phyloP scores from a whole-genome alignment of 2,888 invertebrate species.

The Tipula confusa region DNA sequence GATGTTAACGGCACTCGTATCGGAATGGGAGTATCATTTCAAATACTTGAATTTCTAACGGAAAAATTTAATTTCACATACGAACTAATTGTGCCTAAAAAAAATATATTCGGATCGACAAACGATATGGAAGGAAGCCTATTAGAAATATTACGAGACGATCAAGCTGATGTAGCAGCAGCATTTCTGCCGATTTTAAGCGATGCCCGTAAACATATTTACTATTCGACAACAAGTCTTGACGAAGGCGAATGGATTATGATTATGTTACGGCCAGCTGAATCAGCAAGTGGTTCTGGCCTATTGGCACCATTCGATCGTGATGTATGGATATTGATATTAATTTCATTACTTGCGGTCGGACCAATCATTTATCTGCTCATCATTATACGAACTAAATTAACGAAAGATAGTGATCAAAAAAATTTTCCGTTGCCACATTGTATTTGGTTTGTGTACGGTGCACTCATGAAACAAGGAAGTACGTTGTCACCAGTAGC shows the following conservation, averaged over 20 bases:
- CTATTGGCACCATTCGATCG: slow-evolving; percentile 74
- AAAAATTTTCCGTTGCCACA: slow-evolving; percentile 59
- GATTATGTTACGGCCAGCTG: slow-evolving; percentile 72
- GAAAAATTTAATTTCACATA: slow-evolving; percentile 70
- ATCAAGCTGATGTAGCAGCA: slow-evolving; percentile 69
- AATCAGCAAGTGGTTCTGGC: slow-evolving; percentile 78
- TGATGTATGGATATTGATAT: slow-evolving; percentile 67
- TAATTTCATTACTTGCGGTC: slow-evolving; percentile 65
- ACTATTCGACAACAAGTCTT: slow-evolving; percentile 58
- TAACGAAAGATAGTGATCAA: slow-evolving; percentile 58
- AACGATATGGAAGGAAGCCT: slow-evolving; percentile 56
- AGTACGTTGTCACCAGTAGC: slow-evolving; percentile 73
- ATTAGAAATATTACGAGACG: slow-evolving; percentile 57
- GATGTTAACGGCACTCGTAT: slow-evolving; percentile 53
- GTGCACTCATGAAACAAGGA: slow-evolving; percentile 82
- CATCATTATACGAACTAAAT: slow-evolving; percentile 59
- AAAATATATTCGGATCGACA: slow-evolving; percentile 57
- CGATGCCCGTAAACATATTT: slow-evolving; percentile 54
- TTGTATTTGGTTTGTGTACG: slow-evolving; percentile 84
- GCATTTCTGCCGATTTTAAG: slow-evolving; percentile 69
- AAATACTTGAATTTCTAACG: slow-evolving; percentile 63
- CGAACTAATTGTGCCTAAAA: slow-evolving; percentile 60
- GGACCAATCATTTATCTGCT: slow-evolving; percentile 74
- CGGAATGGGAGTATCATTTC: slow-evolving; percentile 70
- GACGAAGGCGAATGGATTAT: slow-evolving; percentile 76